Conservation (phyloP, 1,140 invertebrate species). For the Protaetia brevitarsis region DNA sequence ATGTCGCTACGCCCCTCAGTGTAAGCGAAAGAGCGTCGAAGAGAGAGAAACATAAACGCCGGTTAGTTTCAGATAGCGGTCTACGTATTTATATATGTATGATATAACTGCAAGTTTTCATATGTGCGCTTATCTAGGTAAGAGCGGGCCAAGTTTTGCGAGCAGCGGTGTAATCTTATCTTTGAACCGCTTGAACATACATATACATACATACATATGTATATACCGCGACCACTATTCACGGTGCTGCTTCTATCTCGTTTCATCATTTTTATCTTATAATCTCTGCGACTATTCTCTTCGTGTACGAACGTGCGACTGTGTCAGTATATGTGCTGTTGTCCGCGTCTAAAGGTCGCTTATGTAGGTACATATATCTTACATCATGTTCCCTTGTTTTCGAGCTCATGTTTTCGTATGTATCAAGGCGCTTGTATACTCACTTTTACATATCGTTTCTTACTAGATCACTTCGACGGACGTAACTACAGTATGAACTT, state of each 20-base stretch:
- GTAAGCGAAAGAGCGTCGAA: neutral
- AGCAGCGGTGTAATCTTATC: slow-evolving; percentile 20
- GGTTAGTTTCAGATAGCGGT: slow-evolving; percentile 17
- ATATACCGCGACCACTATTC: slow-evolving; percentile 21
- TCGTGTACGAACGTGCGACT: neutral
- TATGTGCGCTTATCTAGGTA: slow-evolving; percentile 25
- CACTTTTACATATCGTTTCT: no score
- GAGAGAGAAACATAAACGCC: neutral
- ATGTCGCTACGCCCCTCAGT: neutral
- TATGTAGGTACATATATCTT: neutral
- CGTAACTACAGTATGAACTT: no score
- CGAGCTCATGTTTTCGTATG: no score
- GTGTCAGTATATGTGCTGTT: neutral
- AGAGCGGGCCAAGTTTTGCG: slow-evolving; percentile 24
- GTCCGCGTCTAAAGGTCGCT: no score
- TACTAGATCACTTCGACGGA: no score
- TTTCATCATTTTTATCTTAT: neutral
- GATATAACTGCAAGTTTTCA: slow-evolving; percentile 25
- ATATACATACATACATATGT: no score
- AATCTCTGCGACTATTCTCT: neutral
- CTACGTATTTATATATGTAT: slow-evolving; percentile 16
- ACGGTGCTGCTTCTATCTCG: neutral
- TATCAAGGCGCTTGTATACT: no score
- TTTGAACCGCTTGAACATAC: slow-evolving; percentile 20
- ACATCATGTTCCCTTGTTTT: slow-evolving; percentile 1